Evolutionary conservation across 2,797 vertebrate species (phyloP).

Genomic region (Momotus momota): DNA sequence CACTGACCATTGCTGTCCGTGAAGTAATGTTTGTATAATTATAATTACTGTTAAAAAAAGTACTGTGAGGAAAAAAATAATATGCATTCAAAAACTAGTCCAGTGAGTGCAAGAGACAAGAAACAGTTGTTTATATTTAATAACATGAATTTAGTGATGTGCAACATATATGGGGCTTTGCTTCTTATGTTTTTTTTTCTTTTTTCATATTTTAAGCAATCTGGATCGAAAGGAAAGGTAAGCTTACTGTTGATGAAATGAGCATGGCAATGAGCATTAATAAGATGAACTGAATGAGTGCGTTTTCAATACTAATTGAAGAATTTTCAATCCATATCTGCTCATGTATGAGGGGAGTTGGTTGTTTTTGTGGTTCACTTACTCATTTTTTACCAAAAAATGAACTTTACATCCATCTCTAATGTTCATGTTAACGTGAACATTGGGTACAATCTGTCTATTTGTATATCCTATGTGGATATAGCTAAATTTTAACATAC

Average conservation of each 20-base stretch:
- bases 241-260: slow-evolving; percentile 76
- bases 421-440: not conserved
- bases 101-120: not conserved
- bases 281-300: slow-evolving; percentile 15
- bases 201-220: slow-evolving; percentile 87
- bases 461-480: not conserved
- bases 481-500: not conserved
- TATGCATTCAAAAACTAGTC: not conserved
- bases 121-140: not conserved
- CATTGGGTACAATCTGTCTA: not conserved
- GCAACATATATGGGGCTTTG: slow-evolving; percentile 70
- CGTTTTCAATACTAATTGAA: slow-evolving; percentile 36
- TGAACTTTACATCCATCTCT: not conserved
- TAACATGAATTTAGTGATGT: slow-evolving; percentile 62
- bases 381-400: not conserved
- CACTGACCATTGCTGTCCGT: not conserved
- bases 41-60: not conserved
- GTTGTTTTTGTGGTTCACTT: not conserved
- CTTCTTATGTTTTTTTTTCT: slow-evolving; percentile 79
- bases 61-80: not conserved
- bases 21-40: not conserved
- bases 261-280: slow-evolving; percentile 69
- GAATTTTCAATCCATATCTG: not conserved
- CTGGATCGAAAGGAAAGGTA: slow-evolving; percentile 93
- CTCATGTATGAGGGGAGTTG: not conserved